A percentile compares a stretch with the other conserved stretches of the same genome.
Evolutionary conservation across 2,113 vertebrate genomes (phyloP).

Genomic region (Heterocephalus glaber): DNA sequence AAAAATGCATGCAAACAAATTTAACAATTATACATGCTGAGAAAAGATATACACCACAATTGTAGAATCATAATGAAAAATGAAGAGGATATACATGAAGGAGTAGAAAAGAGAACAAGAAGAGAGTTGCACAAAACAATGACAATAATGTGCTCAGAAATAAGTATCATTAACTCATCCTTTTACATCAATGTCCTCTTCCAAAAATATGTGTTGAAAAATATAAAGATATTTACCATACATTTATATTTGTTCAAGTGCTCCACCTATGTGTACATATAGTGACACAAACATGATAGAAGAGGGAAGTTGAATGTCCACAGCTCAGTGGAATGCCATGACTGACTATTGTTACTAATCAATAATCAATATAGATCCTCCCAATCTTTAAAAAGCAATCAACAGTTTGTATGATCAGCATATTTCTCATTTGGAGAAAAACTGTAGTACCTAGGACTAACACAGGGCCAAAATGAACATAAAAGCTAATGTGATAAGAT

Average conservation of each 20-base stretch:
- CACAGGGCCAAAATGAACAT: neutral
- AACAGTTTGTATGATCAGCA: neutral
- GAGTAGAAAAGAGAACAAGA: neutral
- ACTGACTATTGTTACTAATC: neutral
- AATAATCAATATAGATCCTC: neutral
- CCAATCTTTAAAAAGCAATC: neutral
- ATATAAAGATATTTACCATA: neutral
- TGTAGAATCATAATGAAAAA: neutral
- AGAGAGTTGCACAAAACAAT: neutral
- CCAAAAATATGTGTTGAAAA: neutral
- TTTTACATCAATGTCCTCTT: neutral
- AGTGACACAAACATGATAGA: neutral
- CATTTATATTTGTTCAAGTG: neutral
- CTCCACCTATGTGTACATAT: neutral
- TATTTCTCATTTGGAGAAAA: neutral
- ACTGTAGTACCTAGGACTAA: neutral
- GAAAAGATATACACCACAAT: too few relatives aligned
- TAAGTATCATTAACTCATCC: neutral
- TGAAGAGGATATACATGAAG: fast-evolving
- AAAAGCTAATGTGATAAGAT: neutral
- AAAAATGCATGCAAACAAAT: neutral
- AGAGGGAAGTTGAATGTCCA: neutral
- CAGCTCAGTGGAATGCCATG: neutral
- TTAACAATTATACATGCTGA: neutral
- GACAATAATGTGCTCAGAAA: neutral